A percentile compares a stretch with the other conserved stretches of the same genome.
phyloP scores from a whole-genome alignment of 2,797 vertebrate species.

The Corythornis leucogaster region DNA sequence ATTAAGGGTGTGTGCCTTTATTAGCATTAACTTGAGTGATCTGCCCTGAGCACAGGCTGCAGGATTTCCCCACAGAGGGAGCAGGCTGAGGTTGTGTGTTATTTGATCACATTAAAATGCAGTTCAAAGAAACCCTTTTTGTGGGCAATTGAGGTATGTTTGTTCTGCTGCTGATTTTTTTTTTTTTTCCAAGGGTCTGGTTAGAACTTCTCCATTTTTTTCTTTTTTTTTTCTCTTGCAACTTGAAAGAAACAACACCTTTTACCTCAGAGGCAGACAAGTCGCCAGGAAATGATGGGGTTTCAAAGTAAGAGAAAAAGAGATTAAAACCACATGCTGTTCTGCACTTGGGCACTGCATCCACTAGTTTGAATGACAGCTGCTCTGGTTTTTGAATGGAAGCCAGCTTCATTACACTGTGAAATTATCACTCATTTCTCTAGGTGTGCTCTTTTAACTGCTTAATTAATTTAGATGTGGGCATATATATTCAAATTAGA shows the following conservation, averaged over 20 bases:
- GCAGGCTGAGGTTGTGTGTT: not conserved
- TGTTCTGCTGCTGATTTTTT: constrained; percentile 59
- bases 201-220: not conserved
- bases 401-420: constrained; percentile 57
- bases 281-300: constrained; percentile 55
- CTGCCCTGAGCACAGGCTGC: not conserved
- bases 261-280: constrained; percentile 63
- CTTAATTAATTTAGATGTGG: constrained; percentile 65
- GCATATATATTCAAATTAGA: constrained; percentile 48
- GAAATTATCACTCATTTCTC: constrained; percentile 68
- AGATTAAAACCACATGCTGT: constrained; percentile 66
- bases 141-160: constrained; percentile 43
- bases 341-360: constrained; percentile 15
- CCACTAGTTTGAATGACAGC: constrained; percentile 57
- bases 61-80: constrained; percentile 15
- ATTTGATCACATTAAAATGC: constrained; percentile 15
- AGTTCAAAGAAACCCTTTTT: constrained; percentile 50
- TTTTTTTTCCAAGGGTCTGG: constrained; percentile 55
- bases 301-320: constrained; percentile 65
- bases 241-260: constrained; percentile 64
- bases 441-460: constrained; percentile 59
- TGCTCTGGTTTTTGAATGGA: constrained; percentile 24
- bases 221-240: not conserved
- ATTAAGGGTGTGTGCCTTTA: constrained; percentile 2
- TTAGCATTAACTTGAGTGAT: not conserved